Evolutionary conservation across 2,113 vertebrate genomes (phyloP).

Genomic region (Pterocles burchelli): DNA sequence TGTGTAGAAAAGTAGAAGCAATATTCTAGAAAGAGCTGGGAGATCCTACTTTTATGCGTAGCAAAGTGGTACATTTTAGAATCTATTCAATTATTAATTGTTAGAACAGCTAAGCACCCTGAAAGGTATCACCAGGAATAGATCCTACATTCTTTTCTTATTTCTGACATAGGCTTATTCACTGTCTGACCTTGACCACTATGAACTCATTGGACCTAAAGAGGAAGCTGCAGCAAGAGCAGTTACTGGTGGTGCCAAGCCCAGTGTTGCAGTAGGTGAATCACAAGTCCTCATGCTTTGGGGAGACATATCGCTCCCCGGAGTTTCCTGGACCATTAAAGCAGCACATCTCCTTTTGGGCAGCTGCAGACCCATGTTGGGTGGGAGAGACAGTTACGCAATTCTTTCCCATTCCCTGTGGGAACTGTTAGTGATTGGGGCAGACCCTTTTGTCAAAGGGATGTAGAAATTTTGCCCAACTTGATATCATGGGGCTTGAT

Average conservation of each 20-base stretch:
- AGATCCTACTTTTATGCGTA: background rate
- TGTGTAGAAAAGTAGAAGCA: slow-evolving; percentile 26
- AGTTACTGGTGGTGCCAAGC: background rate
- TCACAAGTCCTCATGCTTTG: background rate
- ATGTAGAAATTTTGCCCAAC: background rate
- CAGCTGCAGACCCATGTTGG: background rate
- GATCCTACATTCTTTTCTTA: background rate
- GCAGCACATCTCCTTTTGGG: background rate
- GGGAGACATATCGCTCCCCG: rapidly evolving
- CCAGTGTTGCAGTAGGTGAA: background rate
- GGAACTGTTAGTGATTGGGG: background rate
- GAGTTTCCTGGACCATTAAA: background rate
- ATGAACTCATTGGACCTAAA: background rate
- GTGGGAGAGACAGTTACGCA: background rate
- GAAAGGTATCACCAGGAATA: background rate
- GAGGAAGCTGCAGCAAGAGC: background rate
- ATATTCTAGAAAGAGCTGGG: background rate
- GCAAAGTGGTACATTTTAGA: background rate
- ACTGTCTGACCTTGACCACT: background rate
- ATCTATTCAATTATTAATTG: background rate
- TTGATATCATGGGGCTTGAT: background rate
- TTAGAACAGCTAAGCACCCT: background rate
- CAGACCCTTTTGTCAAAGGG: background rate
- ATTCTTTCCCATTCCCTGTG: background rate
- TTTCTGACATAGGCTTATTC: background rate